These are phyloP conservation scores for Lycocorax pyrrhopterus DNA, from an alignment of 2,113 vertebrate genomes.

Conservation along the genomic window DNA sequence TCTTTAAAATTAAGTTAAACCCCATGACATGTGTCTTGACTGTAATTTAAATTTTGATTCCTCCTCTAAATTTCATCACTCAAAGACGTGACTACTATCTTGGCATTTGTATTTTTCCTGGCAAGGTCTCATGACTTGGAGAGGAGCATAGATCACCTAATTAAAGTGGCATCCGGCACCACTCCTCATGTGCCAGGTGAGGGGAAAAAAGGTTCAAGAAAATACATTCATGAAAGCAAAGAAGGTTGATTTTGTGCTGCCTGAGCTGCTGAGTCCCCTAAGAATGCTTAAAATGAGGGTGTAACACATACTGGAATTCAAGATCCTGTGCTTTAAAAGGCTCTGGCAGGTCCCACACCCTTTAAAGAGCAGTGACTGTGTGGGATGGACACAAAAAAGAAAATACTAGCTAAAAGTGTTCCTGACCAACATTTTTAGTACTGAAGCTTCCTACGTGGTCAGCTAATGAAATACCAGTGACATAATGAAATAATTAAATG, in stretches of 20 bases:
- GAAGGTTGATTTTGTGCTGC: neutral
- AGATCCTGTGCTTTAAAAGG: neutral
- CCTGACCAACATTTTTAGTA: neutral
- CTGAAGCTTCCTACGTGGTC: neutral
- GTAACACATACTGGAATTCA: neutral
- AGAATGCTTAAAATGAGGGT: neutral
- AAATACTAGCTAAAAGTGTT: neutral
- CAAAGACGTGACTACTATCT: neutral
- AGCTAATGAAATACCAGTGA: neutral
- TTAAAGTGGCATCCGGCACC: neutral
- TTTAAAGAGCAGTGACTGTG: neutral
- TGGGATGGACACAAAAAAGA: neutral
- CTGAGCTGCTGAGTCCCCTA: neutral
- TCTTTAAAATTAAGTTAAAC: neutral
- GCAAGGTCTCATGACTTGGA: neutral
- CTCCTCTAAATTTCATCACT: neutral
- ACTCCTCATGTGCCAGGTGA: neutral
- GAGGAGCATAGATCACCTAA: neutral
- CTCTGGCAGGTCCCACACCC: neutral
- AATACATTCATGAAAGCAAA: neutral
- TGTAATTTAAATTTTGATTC: neutral
- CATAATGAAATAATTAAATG: neutral
- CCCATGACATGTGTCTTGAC: neutral
- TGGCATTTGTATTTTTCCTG: neutral
- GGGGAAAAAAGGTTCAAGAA: neutral